Base-by-base conservation (phyloP, 2,888 invertebrate genomes). In the Scaptomyza polygonia region DNA sequence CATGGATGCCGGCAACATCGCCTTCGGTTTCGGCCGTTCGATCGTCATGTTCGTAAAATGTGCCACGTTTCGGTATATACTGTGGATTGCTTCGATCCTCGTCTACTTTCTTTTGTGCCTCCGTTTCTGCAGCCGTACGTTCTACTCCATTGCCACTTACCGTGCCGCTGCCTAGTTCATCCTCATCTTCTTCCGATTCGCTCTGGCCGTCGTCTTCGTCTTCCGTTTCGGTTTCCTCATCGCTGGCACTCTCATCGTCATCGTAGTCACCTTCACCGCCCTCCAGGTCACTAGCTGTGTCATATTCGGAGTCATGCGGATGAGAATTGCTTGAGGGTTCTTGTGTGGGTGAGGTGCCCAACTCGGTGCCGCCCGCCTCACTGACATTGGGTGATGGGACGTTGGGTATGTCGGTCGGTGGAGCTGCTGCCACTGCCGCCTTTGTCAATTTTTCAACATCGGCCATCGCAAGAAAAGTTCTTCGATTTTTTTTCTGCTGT, bases 11-110 rank as follows among this genome's bases (percentile, higher is more conserved):
- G 5, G 62, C 68, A 0, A 42, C 57, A 1, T 79, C 86, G 4
- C 73, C 78, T 30, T 89, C 89, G n/a, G 95, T 94, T 48, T 95
- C 95, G 18, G 95, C 95, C 5, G 96, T 97, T 69, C 98, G 93
- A 88, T 97, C 97, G 89, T 99, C 99, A 88, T 99, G 99, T 84
- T 99, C 99, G 88, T 99, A 99, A 91, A 99, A 99, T 0, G 97
- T 97, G 0, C 99, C 99, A 77, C 96, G 94, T 90, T 98, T 97
- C 0, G 99, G 99, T 78, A 99, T 98, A 92, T 98, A 99, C 88
- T 99, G 98, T 1, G 99, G 99, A 92, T 99, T 98, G 90, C 98
- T 96, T 42, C 97, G 94, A 90, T 99, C 99, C 90, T 98, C 98
- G 89, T 98, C 98, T 2, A 98, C 94, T 77, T 96, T 94, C 73